Base-by-base conservation (phyloP, 2,888 invertebrate species). In the Microplitis deprimator region DNA sequence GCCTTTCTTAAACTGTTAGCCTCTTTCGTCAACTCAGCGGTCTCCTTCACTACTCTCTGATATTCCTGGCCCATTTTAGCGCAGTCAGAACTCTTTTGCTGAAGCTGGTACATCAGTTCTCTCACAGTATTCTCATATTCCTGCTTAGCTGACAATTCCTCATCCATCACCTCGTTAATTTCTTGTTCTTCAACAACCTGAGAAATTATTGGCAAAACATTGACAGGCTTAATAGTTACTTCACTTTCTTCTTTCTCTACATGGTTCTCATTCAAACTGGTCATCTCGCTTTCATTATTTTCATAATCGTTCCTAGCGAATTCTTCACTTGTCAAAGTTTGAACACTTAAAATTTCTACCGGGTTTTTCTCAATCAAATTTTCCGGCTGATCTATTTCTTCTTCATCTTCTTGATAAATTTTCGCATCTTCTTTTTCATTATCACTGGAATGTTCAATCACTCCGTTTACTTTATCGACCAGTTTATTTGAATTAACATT, bases 251-350 rank as follows among this genome's bases (percentile, higher is more conserved):
- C 60, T 41, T 29, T 68, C 0, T 74, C 68, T 1, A 70, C 6
- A 4, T 75, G 20, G 5, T 77, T 38, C n/a, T 80, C 80, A 39
- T 79, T 80, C 6, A 81, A 80, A 8, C 82, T 82, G 10, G 74
- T 59, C 16, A 79, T 79, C 79, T 77, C 10, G 10, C 62, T 8
- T 62, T 62, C 13, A 72, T 80, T 73, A 20, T 68, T 61, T 10
- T 74, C 69, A 6, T 67, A 61, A 16, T 29, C 16, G 16, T 67
- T 70, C 4, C 77, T n/a, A 38, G 62, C 68, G 16, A 77, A 64
- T 39, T 75, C 87, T 10, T 89, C 87, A 65, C 88, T 89, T 61
- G 79, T 84, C 59, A 88, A 73, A 1, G 85, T 83, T 16, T 84
- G 84, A 0, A 84, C 72, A 80, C 84, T 84, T 6, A 80, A 76